phyloP scores from a whole-genome alignment of 2,797 vertebrate species.

The Phrynocephalus guinanensis region DNA sequence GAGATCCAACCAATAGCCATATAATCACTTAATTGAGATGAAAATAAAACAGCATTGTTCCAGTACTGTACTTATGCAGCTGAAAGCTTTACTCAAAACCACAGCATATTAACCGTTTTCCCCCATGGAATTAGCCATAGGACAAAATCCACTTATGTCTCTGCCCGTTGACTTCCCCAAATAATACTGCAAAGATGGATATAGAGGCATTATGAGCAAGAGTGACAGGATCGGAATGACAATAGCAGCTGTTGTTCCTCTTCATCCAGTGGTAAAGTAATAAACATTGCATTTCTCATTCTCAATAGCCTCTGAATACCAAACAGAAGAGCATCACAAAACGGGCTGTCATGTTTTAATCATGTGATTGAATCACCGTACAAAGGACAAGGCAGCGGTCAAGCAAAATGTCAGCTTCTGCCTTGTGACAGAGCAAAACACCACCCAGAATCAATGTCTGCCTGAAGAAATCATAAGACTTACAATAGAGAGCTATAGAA shows the following conservation, averaged over 20 bases:
- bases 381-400: background rate
- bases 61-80: no score
- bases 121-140: no score
- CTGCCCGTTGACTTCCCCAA: background rate
- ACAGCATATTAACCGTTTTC: no score
- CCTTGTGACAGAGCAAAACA: background rate
- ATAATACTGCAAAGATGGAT: background rate
- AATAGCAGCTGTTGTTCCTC: background rate
- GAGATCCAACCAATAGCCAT: no score
- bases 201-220: background rate
- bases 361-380: conserved; percentile 3
- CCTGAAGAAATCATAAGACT: background rate
- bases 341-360: background rate
- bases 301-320: background rate
- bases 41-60: no score
- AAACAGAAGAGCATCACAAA: background rate
- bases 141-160: background rate
- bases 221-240: background rate
- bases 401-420: conserved; percentile 2
- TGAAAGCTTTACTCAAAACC: no score
- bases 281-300: background rate
- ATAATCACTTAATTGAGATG: no score
- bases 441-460: background rate
- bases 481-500: background rate
- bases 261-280: background rate